A percentile compares a stretch with the other conserved stretches of the same genome.
Evolutionary conservation across 1,140 invertebrate species (phyloP).

Genomic region (Drosophila ambigua): DNA sequence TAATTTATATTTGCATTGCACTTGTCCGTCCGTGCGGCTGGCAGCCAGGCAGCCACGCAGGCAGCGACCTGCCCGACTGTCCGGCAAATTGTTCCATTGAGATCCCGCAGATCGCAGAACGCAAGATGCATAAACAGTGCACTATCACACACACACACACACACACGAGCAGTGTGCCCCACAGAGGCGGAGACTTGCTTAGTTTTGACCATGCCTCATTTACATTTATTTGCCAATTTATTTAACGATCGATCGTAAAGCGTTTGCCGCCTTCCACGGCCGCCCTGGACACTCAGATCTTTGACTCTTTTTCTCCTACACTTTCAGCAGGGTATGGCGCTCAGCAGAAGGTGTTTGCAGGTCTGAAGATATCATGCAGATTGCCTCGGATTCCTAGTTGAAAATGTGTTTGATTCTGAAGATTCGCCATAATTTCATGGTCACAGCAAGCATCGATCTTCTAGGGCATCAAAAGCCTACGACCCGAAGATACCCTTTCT

Average conservation of each 20-base stretch:
- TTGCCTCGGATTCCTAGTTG: too few relatives aligned
- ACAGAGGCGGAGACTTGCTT: constrained; percentile 31
- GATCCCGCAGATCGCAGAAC: constrained; percentile 6
- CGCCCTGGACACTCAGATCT: constrained; percentile 42
- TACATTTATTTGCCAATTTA: constrained; percentile 79
- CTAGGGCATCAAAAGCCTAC: too few relatives aligned
- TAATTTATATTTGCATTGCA: constrained; percentile 40
- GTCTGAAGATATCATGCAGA: too few relatives aligned
- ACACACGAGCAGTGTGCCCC: neutral
- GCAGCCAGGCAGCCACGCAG: neutral
- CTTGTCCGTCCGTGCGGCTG: too few relatives aligned
- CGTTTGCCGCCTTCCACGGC: constrained; percentile 30
- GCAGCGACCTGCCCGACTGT: constrained; percentile 42
- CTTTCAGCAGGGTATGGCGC: too few relatives aligned
- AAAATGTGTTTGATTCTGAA: too few relatives aligned
- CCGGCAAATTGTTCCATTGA: constrained; percentile 33
- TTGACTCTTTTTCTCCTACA: neutral
- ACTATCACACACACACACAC: too few relatives aligned
- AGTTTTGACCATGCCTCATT: constrained; percentile 77
- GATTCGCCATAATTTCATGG: neutral
- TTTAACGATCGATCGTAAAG: constrained; percentile 82
- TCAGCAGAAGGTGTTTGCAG: too few relatives aligned
- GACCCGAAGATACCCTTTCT: neutral
- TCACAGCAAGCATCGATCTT: neutral
- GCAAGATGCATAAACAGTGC: neutral